Conservation (phyloP, 92 coral and sea anemone genomes). For the Palythoa caribaeorum region DNA sequence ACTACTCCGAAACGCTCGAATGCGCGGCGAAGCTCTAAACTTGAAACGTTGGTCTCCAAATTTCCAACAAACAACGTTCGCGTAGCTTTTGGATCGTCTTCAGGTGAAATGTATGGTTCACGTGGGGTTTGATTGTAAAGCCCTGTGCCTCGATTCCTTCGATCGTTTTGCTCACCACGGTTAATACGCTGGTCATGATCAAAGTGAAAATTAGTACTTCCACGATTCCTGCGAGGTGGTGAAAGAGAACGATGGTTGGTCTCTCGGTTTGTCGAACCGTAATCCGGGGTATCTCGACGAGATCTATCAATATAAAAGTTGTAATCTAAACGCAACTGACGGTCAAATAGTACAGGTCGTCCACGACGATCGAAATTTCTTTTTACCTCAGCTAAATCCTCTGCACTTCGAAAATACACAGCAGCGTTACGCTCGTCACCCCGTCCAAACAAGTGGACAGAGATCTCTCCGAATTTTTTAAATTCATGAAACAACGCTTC, state of each 20-base stretch:
- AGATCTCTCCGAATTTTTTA: constrained; percentile 93
- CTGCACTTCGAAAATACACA: constrained; percentile 95
- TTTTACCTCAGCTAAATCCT: constrained; percentile 95
- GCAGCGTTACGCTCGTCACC: constrained; percentile 98
- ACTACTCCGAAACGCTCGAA: constrained; percentile 98
- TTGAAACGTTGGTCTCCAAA: constrained; percentile 95
- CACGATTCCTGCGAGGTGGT: constrained; percentile 82
- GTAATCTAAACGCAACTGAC: constrained; percentile 87
- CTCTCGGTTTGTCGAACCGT: constrained; percentile 81
- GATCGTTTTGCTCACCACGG: constrained; percentile 81
- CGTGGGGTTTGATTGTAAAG: constrained; percentile 62
- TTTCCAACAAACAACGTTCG: constrained; percentile 98
- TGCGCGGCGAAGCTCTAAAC: constrained; percentile 94
- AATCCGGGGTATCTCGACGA: constrained; percentile 77
- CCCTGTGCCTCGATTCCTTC: constrained; percentile 73
- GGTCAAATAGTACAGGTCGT: constrained; percentile 87
- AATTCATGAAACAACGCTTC: constrained; percentile 96
- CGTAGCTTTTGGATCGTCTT: constrained; percentile 99
- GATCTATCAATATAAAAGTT: constrained; percentile 81
- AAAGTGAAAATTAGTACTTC: constrained; percentile 72
- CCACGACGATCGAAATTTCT: constrained; percentile 95
- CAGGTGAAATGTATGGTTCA: constrained; percentile 81
- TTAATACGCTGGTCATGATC: constrained; percentile 76
- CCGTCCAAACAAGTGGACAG: constrained; percentile 93
- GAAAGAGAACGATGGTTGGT: constrained; percentile 80